Percentiles rank a stretch among this genome's conserved stretches.
These are phyloP conservation scores for Anthoscopus minutus DNA, from an alignment of 2,113 vertebrate species.

Conservation along the genomic window DNA sequence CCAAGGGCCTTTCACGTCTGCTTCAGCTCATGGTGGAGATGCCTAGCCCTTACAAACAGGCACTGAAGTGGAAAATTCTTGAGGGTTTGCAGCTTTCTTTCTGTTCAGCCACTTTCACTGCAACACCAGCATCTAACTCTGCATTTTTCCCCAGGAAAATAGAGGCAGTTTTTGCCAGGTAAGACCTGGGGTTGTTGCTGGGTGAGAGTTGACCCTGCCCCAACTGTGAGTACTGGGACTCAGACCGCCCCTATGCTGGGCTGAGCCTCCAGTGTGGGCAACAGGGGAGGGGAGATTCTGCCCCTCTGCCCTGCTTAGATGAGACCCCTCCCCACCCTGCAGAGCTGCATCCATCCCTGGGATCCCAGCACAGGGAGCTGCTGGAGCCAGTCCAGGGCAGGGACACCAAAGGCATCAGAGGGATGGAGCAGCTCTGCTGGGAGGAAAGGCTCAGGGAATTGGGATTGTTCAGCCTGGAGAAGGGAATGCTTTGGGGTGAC, in stretches of 20 bases:
- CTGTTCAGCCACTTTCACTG: neutral
- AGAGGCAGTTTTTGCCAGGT: neutral
- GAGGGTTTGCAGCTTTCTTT: neutral
- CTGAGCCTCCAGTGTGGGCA: neutral
- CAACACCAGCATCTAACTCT: neutral
- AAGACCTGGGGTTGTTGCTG: neutral
- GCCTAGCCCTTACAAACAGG: neutral
- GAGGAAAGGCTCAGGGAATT: neutral
- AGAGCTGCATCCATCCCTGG: neutral
- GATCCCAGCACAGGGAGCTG: neutral
- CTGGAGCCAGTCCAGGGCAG: neutral
- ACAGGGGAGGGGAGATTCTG: neutral
- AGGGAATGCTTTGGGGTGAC: neutral
- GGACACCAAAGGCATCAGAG: neutral
- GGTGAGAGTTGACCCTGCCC: neutral
- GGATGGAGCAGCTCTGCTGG: neutral
- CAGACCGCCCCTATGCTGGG: neutral
- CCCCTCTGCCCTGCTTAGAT: rapidly evolving
- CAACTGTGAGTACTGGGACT: rapidly evolving
- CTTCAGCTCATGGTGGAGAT: neutral
- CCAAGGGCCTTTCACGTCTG: neutral
- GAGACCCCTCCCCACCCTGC: neutral
- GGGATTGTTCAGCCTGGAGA: neutral
- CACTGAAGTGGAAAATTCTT: neutral
- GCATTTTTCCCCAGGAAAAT: neutral